phyloP scores from a whole-genome alignment of 1,140 invertebrate species.

The Bombus cullumanus region DNA sequence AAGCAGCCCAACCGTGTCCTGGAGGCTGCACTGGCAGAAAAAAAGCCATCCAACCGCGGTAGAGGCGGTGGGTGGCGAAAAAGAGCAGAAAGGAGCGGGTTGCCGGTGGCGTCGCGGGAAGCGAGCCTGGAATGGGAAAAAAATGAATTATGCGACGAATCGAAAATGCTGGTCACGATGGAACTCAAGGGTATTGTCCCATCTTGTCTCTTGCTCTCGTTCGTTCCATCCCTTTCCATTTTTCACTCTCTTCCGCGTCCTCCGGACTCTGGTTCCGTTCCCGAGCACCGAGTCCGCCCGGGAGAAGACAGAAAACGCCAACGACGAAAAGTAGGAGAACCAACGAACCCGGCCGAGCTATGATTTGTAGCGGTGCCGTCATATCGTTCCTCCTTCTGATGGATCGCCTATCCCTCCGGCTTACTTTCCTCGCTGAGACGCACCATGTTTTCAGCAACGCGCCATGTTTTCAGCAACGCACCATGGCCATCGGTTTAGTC shows the following conservation, averaged over 20 bases:
- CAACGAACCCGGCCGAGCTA: slow-evolving; percentile 21
- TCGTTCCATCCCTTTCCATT: not conserved
- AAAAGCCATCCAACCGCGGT: slow-evolving; percentile 14
- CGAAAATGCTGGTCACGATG: slow-evolving; percentile 73
- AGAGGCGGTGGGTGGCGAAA: not conserved
- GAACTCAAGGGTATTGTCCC: slow-evolving; percentile 69
- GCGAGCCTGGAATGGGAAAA: slow-evolving; percentile 34
- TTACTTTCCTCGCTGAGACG: slow-evolving; percentile 47
- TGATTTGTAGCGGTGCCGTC: slow-evolving; percentile 69
- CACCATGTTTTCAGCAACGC: not conserved
- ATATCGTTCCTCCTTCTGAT: slow-evolving; percentile 59
- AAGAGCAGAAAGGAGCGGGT: not conserved
- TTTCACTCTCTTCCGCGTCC: not conserved
- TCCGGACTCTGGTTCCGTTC: not conserved
- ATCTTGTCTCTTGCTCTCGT: slow-evolving; percentile 39
- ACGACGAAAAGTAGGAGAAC: slow-evolving; percentile 14
- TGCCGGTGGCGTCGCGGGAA: slow-evolving; percentile 15
- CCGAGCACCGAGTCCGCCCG: not conserved
- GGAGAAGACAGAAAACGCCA: slow-evolving; percentile 15
- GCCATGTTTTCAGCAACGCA: not conserved
- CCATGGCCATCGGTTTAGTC: too few relatives aligned
- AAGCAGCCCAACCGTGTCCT: slow-evolving; percentile 47
- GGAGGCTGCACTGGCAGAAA: slow-evolving; percentile 24
- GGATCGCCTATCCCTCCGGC: slow-evolving; percentile 62
- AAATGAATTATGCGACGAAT: slow-evolving; percentile 73